Evolutionary conservation across 2,888 invertebrate genomes (phyloP).

Genomic region (Megaustenia siamemsis): DNA sequence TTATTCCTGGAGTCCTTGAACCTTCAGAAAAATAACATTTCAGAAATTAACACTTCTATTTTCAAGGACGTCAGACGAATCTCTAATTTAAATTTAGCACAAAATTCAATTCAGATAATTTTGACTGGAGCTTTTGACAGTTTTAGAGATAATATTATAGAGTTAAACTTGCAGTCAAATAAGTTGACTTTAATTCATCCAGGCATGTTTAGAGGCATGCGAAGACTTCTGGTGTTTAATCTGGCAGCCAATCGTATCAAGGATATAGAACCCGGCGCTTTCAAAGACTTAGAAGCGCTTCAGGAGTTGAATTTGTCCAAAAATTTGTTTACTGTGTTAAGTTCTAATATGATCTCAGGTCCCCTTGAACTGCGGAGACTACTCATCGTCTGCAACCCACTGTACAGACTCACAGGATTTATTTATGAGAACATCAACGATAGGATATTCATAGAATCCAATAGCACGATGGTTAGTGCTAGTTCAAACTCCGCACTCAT

Average conservation of each 20-base stretch:
- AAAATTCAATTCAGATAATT: constrained; percentile 62
- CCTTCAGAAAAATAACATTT: constrained; percentile 63
- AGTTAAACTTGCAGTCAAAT: constrained; percentile 60
- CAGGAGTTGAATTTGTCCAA: constrained; percentile 55
- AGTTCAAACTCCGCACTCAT: constrained; percentile 45
- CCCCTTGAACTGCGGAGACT: constrained; percentile 43
- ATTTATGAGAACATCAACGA: constrained; percentile 47
- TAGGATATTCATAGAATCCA: constrained; percentile 49
- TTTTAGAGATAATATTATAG: constrained; percentile 65
- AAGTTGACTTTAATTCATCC: constrained; percentile 56
- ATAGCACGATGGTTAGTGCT: constrained; percentile 45
- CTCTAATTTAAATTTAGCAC: constrained; percentile 62
- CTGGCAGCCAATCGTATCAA: constrained; percentile 53
- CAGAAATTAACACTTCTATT: constrained; percentile 59
- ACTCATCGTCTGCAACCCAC: constrained; percentile 55
- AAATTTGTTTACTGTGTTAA: constrained; percentile 54
- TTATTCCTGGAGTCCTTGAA: constrained; percentile 62
- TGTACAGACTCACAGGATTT: constrained; percentile 55
- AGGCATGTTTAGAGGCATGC: constrained; percentile 69
- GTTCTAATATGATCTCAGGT: constrained; percentile 46
- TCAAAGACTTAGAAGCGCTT: constrained; percentile 51
- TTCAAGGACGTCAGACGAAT: constrained; percentile 63
- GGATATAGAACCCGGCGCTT: constrained; percentile 51
- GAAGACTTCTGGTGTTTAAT: constrained; percentile 52
- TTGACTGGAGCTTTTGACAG: constrained; percentile 66